Evolutionary conservation across 2,888 invertebrate genomes (phyloP), one percentile per base, ranked within the genome.

Genomic region (Hyppa rectilinea): DNA sequence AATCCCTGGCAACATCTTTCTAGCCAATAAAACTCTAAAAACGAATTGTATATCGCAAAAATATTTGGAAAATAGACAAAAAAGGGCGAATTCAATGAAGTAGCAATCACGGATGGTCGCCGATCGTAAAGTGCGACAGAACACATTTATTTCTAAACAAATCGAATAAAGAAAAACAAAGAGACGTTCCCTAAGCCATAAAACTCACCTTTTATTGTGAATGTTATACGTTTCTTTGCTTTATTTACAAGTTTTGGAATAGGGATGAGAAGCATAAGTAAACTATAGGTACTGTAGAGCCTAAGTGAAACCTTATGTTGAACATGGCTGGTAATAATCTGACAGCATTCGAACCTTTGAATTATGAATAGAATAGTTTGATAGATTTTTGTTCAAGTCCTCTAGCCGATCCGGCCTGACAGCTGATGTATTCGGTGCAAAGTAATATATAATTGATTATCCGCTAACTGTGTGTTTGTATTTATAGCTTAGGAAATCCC

Each of bases 131-230:
- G 72, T 50, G 62, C 70, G 76, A 77, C 71, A 52, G 66, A 84
- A 81, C 67, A 81, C 81, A 68, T 83, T 82, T 85, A 83, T 83
- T 65, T 64, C 70, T 10, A 53, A 73, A 74, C 67, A 75, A 78
- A 86, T 74, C 77, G 73, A 73, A 81, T 82, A 81, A 84, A 85
- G 78, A 78, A 81, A 81, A 82, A 85, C 79, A 81, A 85, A 78
- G 73, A 81, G 64, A 78, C 81, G 77, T 83, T 83, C 65, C 68
- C 67, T 56, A 31, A 78, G 81, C 79, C 53, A 83, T 86, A 85
- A 85, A 85, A 81, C 73, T 81, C 68, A 81, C 83, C 78, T 86
- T 84, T 78, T 81, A 85, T 84, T 75, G 82, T 84, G 73, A 84
- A 84, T 84, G 75, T 85, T 80, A 72, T 72, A 71, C 73, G 58